Base-by-base conservation (phyloP, 2,888 invertebrate genomes). In the Chrysotoxum bicinctum region DNA sequence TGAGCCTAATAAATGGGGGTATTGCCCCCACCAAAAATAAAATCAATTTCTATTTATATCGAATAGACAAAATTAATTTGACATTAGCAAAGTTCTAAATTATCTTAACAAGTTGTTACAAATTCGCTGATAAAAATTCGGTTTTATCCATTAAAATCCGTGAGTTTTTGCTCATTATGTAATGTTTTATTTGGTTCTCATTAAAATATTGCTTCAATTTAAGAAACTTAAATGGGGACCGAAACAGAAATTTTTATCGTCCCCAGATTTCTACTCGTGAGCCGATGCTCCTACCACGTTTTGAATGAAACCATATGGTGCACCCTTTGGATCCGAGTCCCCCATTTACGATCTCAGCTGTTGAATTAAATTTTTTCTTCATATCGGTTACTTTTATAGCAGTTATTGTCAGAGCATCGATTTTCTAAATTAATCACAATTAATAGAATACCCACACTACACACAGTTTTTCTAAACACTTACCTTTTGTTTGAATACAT, bases 401-500 rank as follows among this genome's bases (percentile, higher is more conserved):
- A 12, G 62, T 62, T 26, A 62, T 62, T n/a, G 62, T 62, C 16
- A 62, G n/a, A 6, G 62, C 62, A 62, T 62, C 62, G 12, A 62
- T 10, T 62, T 62, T 62, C 62, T 62, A 26, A 26, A 62, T 2
- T 37, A 26, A 16, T 43, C 12, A 16, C 10, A 10, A 1, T 26
- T n/a, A 30, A 1, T 14, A 12, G 1, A 1, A 45, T 0, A 12
- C 8, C 7, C 1, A 26, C 21, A 48, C 0, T 48, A 2, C 5
- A 19, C 0, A 14, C 2, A 12, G 1, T 3, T 43, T 16, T 35
- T 30, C 14, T n/a, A 14, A 16, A 1, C 2, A 32, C 50, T 23
- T 2, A 90, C 90, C 60, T 77, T 75, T 64, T 90, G 91, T 74
- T 88, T 89, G 74, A 89, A 90, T 0, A 89, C 87, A 48, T 89